Evolutionary conservation across 2,888 invertebrate genomes (phyloP).

Genomic region (Lasioglossum oenotherae): DNA sequence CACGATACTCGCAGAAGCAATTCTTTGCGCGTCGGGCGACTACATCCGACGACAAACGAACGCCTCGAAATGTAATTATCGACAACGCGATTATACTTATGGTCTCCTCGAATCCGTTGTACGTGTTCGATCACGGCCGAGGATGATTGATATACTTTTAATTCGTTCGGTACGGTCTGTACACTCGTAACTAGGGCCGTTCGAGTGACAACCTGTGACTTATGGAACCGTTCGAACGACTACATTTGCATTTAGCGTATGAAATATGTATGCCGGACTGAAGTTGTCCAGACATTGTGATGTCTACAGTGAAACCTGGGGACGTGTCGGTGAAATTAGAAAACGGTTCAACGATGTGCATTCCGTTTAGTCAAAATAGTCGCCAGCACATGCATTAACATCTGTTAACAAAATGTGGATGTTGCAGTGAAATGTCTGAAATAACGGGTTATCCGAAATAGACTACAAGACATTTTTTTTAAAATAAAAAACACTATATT

Average conservation of each 20-base stretch:
- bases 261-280: background rate
- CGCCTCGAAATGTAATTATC: slow-evolving; percentile 25
- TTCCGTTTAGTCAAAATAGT: background rate
- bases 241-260: background rate
- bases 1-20: slow-evolving; percentile 46
- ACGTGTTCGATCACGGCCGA: background rate
- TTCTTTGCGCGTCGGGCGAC: slow-evolving; percentile 12
- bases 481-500: too few species aligned
- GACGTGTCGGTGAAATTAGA: background rate
- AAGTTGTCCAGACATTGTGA: background rate
- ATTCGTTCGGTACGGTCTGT: background rate
- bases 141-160: slow-evolving; percentile 1
- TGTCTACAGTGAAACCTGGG: background rate
- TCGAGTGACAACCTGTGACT: slow-evolving; percentile 1
- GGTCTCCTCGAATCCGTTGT: background rate
- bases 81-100: background rate
- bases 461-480: too few species aligned
- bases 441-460: too few species aligned
- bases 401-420: background rate
- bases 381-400: background rate
- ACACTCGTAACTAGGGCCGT: background rate
- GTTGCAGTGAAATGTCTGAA: background rate
- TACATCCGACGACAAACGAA: slow-evolving; percentile 14
- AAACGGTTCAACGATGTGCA: background rate
- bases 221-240: background rate